Percentiles rank a stretch among this genome's conserved stretches.
phyloP scores from a whole-genome alignment of 2,888 invertebrate species.

The Entomobrya proxima region DNA sequence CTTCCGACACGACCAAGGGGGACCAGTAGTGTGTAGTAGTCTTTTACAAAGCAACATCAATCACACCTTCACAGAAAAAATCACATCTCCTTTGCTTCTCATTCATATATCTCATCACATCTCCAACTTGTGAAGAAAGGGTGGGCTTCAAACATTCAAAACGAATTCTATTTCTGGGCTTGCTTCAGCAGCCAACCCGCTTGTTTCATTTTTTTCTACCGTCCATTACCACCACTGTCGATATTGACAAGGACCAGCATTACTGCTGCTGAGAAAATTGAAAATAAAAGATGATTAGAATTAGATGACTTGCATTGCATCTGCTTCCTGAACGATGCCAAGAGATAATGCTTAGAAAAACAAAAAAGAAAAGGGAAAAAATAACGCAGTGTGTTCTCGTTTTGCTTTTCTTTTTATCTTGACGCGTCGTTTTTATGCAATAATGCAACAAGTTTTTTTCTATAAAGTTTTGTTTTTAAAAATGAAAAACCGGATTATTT shows the following conservation, averaged over 20 bases:
- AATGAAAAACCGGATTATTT: constrained; percentile 52
- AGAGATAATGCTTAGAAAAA: not conserved
- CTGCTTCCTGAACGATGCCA: no score
- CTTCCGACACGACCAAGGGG: constrained; percentile 14
- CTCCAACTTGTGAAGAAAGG: constrained; percentile 50
- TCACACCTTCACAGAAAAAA: constrained; percentile 55
- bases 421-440: not conserved
- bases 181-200: constrained; percentile 2
- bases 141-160: constrained; percentile 41
- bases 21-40: constrained; percentile 30
- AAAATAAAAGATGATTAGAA: not conserved
- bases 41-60: constrained; percentile 46
- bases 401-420: not conserved
- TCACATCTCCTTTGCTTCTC: not conserved
- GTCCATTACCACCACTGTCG: no score
- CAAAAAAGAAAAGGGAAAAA: not conserved
- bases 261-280: not conserved
- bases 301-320: no score
- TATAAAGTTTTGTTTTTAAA: not conserved
- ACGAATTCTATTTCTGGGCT: constrained; percentile 26
- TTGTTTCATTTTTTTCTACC: not conserved
- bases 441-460: constrained; percentile 29
- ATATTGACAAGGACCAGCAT: not conserved
- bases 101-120: not conserved
- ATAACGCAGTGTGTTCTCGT: not conserved